Evolutionary conservation across 1,140 invertebrate genomes (phyloP).

Genomic region (Drosophila ogumai): DNA sequence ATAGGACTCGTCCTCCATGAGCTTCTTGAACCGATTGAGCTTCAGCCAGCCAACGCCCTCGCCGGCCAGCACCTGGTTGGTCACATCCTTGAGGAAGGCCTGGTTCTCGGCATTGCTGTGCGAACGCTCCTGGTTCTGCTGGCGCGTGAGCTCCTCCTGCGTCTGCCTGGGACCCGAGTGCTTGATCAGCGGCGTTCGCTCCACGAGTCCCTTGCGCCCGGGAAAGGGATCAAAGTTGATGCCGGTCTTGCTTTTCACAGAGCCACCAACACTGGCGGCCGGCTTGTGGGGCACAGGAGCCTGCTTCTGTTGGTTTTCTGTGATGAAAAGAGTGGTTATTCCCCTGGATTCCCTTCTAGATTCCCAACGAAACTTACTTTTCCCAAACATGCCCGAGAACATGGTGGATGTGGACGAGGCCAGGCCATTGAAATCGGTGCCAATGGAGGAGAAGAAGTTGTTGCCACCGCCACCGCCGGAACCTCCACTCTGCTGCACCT

Average conservation of each 20-base stretch:
- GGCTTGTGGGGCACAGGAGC: slow-evolving; percentile 65
- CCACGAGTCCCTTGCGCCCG: slow-evolving; percentile 93
- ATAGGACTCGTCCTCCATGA: slow-evolving; percentile 99
- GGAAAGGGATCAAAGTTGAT: slow-evolving; percentile 92
- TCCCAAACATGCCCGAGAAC: slow-evolving; percentile 94
- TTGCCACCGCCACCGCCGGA: slow-evolving; percentile 86
- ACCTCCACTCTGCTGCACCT: slow-evolving; percentile 74
- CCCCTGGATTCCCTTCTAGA: not conserved
- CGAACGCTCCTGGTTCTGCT: slow-evolving; percentile 89
- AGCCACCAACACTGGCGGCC: slow-evolving; percentile 51
- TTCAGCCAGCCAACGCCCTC: slow-evolving; percentile 99
- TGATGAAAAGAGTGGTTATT: too few relatives aligned
- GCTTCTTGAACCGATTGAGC: slow-evolving; percentile 95
- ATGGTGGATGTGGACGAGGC: slow-evolving; percentile 95
- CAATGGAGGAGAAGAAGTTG: slow-evolving; percentile 95
- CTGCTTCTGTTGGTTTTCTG: slow-evolving; percentile 76
- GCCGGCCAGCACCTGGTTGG: slow-evolving; percentile 96
- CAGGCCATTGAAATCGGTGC: slow-evolving; percentile 94
- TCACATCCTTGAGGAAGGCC: slow-evolving; percentile 93
- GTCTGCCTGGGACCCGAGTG: slow-evolving; percentile 89
- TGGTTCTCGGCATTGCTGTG: slow-evolving; percentile 94
- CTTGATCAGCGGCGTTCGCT: slow-evolving; percentile 95
- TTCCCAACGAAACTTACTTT: slow-evolving; percentile 84
- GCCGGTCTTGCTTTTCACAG: slow-evolving; percentile 86
- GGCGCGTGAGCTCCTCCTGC: slow-evolving; percentile 88